phyloP scores from a whole-genome alignment of 2,888 invertebrate genomes.

The Formica aserva region DNA sequence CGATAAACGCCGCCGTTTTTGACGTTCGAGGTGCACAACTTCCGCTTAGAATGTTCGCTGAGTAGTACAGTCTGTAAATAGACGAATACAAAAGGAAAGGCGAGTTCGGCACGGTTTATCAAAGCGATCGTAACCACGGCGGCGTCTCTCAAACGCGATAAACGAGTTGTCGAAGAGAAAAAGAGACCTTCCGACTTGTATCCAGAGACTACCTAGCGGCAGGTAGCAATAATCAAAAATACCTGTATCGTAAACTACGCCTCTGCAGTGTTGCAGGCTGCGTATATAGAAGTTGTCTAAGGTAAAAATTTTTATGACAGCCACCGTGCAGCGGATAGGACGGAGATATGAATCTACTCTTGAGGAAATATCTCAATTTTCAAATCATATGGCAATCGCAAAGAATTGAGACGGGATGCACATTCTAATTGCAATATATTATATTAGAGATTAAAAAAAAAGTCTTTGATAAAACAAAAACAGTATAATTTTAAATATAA shows the following conservation, averaged over 20 bases:
- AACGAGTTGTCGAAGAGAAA: conserved; percentile 45
- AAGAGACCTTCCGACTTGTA: conserved; percentile 60
- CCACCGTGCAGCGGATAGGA: conserved; percentile 57
- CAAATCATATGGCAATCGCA: background rate
- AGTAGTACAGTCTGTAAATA: conserved; percentile 65
- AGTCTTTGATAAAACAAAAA: background rate
- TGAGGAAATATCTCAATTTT: conserved; percentile 15
- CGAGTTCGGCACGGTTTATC: conserved; percentile 61
- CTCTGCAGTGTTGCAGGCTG: conserved; percentile 46
- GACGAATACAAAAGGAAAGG: conserved; percentile 44
- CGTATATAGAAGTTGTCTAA: conserved; percentile 35
- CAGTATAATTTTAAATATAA: background rate
- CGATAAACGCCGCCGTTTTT: background rate
- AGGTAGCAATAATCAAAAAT: conserved; percentile 67
- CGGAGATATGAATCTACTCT: background rate
- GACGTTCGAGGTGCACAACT: background rate
- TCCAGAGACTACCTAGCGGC: conserved; percentile 64
- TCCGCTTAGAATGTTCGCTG: conserved; percentile 21
- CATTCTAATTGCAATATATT: background rate
- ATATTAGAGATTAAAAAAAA: background rate
- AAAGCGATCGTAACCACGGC: conserved; percentile 66
- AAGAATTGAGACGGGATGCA: background rate
- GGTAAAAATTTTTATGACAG: conserved; percentile 67
- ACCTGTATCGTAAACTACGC: conserved; percentile 69
- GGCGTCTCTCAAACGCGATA: conserved; percentile 67